These are phyloP conservation scores for Maniola jurtina DNA, from an alignment of 1,140 invertebrate species.

Conservation along the genomic window DNA sequence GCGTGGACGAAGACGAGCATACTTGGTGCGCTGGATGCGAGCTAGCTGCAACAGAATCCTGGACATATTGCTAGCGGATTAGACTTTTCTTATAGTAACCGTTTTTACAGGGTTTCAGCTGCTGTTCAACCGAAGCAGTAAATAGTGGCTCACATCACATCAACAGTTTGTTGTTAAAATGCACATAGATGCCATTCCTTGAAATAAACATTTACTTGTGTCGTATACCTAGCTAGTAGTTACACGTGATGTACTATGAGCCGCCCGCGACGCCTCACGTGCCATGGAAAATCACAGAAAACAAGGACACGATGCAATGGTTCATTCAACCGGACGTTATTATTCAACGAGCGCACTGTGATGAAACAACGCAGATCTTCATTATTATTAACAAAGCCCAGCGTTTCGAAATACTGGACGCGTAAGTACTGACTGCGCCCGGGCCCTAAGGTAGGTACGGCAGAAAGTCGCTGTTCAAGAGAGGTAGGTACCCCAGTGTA, in stretches of 20 bases:
- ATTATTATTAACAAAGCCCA: constrained; percentile 74
- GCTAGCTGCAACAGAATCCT: no score
- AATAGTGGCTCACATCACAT: no score
- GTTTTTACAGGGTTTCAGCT: no score
- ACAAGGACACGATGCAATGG: constrained; percentile 77
- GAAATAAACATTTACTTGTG: background rate
- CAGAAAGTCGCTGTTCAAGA: no score
- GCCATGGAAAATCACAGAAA: constrained; percentile 77
- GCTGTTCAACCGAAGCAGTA: no score
- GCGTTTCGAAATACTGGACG: constrained; percentile 65
- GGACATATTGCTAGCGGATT: no score
- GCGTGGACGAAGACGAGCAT: no score
- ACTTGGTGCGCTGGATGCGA: no score
- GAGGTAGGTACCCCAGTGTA: no score
- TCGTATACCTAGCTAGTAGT: background rate
- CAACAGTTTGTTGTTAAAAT: no score
- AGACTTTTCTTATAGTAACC: no score
- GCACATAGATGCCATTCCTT: no score
- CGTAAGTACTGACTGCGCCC: constrained; percentile 42
- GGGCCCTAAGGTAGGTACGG: constrained; percentile 34
- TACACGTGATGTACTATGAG: constrained; percentile 16
- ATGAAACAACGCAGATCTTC: constrained; percentile 76
- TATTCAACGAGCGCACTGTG: constrained; percentile 74
- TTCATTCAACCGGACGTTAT: constrained; percentile 76
- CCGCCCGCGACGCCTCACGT: constrained; percentile 41